Percentiles rank a stretch among this genome's conserved stretches.
phyloP scores from a whole-genome alignment of 2,113 vertebrate species.

The Heterocephalus glaber region DNA sequence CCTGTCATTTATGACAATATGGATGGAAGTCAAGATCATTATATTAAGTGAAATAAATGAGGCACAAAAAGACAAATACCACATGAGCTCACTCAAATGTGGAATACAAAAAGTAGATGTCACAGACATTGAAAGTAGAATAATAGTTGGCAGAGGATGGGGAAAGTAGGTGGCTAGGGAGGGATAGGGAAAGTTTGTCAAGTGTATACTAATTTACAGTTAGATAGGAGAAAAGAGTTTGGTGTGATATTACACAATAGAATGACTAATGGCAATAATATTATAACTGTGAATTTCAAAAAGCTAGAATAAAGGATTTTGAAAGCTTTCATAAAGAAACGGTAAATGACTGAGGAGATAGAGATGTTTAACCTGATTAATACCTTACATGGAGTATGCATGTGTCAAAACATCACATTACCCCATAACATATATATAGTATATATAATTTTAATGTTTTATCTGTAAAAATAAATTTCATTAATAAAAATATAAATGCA shows the following conservation, averaged over 20 bases:
- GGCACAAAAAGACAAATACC: neutral
- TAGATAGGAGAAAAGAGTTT: neutral
- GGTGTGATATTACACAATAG: neutral
- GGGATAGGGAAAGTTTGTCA: neutral
- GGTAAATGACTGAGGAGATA: neutral
- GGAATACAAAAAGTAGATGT: neutral
- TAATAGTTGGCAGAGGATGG: neutral
- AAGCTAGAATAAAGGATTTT: neutral
- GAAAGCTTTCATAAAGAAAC: neutral
- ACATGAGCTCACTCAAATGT: neutral
- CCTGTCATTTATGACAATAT: neutral
- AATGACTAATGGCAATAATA: neutral
- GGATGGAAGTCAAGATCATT: neutral
- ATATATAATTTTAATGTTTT: neutral
- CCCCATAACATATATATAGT: neutral
- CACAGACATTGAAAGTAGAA: neutral
- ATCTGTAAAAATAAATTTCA: neutral
- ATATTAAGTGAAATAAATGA: neutral
- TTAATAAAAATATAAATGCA: constrained; percentile 17
- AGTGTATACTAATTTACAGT: neutral
- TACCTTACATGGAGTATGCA: neutral
- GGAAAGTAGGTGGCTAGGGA: neutral
- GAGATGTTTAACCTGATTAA: neutral
- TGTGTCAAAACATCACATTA: neutral
- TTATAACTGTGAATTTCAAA: neutral